A percentile compares a stretch with the other conserved stretches of the same genome.
Evolutionary conservation across 2,888 invertebrate genomes (phyloP).

Genomic region (Augochlorella aurata): DNA sequence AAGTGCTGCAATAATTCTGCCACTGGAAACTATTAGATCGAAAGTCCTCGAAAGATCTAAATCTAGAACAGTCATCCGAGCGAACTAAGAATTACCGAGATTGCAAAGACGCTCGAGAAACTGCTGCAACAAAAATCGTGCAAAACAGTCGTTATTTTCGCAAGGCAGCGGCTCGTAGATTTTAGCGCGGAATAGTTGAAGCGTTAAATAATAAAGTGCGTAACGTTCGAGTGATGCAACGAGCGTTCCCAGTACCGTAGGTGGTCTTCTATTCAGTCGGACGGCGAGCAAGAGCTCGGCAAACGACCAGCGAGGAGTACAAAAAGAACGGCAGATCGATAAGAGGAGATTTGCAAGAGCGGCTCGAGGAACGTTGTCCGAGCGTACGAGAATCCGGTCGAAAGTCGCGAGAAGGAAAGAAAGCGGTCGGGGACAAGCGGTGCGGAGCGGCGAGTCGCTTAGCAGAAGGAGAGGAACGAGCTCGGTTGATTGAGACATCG

Average conservation of each 20-base stretch:
- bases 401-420: conserved; percentile 4
- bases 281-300: background rate
- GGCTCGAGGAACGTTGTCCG: conserved; percentile 7
- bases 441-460: conserved; percentile 3
- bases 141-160: background rate
- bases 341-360: background rate
- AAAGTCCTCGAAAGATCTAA: too few relatives aligned
- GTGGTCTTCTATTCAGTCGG: background rate
- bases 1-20: too few relatives aligned
- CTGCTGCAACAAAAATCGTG: background rate
- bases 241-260: conserved; percentile 13
- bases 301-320: background rate
- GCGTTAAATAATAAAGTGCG: background rate
- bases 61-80: too few relatives aligned
- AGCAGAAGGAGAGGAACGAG: conserved; percentile 61
- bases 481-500: conserved; percentile 80
- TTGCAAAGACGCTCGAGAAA: background rate
- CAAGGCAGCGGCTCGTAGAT: background rate
- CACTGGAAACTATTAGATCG: too few relatives aligned
- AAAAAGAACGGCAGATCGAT: background rate
- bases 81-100: too few relatives aligned
- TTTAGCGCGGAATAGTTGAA: background rate
- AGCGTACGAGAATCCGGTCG: background rate
- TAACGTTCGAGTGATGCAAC: background rate
- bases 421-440: conserved; percentile 53